Conservation (phyloP, 2,888 invertebrate species). For the Callyntrura guangdongensis region DNA sequence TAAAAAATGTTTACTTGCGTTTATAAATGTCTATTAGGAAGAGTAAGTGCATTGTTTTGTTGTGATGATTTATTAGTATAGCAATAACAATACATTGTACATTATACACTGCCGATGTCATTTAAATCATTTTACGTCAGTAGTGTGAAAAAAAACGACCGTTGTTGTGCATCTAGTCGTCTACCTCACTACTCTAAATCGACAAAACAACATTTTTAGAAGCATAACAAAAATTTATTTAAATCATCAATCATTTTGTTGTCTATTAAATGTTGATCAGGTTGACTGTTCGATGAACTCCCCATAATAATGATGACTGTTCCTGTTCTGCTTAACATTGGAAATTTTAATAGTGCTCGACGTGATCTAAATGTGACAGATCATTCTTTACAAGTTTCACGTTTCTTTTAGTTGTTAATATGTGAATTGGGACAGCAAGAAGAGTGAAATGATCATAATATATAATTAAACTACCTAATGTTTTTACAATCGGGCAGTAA, state of each 20-base stretch:
- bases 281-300: constrained; percentile 54
- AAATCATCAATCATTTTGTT: constrained; percentile 34
- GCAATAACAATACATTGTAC: background rate
- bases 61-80: constrained; percentile 35
- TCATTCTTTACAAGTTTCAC: background rate
- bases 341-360: background rate
- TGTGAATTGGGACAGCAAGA: background rate
- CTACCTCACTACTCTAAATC: background rate
- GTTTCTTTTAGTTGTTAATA: background rate
- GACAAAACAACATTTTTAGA: constrained; percentile 46
- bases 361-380: background rate
- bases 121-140: constrained; percentile 21
- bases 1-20: background rate
- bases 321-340: background rate
- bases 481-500: background rate
- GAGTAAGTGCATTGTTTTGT: constrained; percentile 7
- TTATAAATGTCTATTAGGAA: background rate
- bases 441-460: background rate
- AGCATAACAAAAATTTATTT: constrained; percentile 36
- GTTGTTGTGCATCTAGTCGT: background rate
- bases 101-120: background rate
- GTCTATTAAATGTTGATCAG: constrained; percentile 28
- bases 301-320: background rate
- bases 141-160: background rate
- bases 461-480: background rate